These are phyloP conservation scores for Hyposoter dolosus DNA, from an alignment of 2,888 invertebrate genomes.

Conservation along the genomic window DNA sequence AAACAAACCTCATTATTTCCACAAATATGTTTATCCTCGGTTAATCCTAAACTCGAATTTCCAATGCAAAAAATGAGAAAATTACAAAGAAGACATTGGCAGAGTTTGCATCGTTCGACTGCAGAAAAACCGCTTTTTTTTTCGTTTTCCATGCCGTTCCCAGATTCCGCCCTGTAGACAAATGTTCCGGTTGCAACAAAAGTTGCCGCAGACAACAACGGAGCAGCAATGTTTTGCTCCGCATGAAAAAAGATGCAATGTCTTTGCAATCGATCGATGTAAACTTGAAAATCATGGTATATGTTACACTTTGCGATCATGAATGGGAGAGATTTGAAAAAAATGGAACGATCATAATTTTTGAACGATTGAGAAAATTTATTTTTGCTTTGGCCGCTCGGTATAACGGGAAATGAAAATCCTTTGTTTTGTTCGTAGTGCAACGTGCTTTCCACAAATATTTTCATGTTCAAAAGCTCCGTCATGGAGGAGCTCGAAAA, in stretches of 20 bases:
- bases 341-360: neutral
- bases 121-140: neutral
- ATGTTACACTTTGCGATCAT: no score
- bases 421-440: slow-evolving; percentile 71
- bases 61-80: neutral
- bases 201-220: neutral
- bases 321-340: neutral
- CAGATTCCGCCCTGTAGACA: neutral
- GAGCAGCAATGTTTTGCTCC: neutral
- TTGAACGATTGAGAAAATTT: neutral
- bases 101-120: neutral
- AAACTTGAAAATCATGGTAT: neutral
- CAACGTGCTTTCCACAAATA: slow-evolving; percentile 61
- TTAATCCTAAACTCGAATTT: no score
- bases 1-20: no score
- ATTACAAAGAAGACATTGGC: neutral
- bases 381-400: neutral
- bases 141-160: neutral
- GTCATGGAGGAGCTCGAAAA: slow-evolving; percentile 68
- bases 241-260: neutral
- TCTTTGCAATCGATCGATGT: neutral
- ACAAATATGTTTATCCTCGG: no score
- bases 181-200: neutral
- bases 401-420: neutral
- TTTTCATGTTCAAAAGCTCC: slow-evolving; percentile 65